Conservation (phyloP, 2,113 vertebrate species). For the Formicarius rufipectus region DNA sequence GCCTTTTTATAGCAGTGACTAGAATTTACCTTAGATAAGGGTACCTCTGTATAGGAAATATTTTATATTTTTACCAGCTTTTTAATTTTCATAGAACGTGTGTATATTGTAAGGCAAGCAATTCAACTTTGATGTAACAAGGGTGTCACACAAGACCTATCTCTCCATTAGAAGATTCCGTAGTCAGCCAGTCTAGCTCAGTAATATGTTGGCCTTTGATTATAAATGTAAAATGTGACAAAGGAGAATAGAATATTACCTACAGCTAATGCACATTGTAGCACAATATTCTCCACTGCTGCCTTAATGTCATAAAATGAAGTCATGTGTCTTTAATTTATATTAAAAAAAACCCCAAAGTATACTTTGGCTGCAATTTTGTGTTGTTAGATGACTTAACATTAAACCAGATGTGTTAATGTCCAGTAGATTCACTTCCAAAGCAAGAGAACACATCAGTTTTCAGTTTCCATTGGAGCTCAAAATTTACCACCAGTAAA, state of each 20-base stretch:
- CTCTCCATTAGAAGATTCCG: slow-evolving; percentile 8
- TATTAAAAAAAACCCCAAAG: background rate
- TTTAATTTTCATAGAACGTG: slow-evolving; percentile 54
- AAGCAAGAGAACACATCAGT: background rate
- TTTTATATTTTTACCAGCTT: slow-evolving; percentile 64
- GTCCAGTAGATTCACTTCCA: background rate
- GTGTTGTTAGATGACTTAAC: background rate
- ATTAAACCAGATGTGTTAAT: background rate
- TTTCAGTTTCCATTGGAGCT: background rate
- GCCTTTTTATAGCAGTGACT: slow-evolving; percentile 54
- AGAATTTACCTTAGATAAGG: slow-evolving; percentile 28
- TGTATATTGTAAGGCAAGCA: slow-evolving; percentile 29
- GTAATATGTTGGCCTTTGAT: slow-evolving; percentile 23
- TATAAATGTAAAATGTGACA: background rate
- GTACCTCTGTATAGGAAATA: slow-evolving; percentile 61
- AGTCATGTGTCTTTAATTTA: background rate
- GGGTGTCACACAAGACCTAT: background rate
- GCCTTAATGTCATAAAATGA: slow-evolving; percentile 64
- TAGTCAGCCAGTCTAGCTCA: slow-evolving; percentile 13
- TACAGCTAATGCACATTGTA: slow-evolving; percentile 30
- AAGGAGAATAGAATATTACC: slow-evolving; percentile 8
- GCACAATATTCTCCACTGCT: slow-evolving; percentile 52
- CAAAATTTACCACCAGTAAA: background rate
- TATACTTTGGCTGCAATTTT: slow-evolving; percentile 2
- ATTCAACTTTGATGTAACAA: background rate